Evolutionary conservation across 2,888 invertebrate species (phyloP), one percentile per base, ranked within the genome.

Genomic region (Eupithecia vulgata): DNA sequence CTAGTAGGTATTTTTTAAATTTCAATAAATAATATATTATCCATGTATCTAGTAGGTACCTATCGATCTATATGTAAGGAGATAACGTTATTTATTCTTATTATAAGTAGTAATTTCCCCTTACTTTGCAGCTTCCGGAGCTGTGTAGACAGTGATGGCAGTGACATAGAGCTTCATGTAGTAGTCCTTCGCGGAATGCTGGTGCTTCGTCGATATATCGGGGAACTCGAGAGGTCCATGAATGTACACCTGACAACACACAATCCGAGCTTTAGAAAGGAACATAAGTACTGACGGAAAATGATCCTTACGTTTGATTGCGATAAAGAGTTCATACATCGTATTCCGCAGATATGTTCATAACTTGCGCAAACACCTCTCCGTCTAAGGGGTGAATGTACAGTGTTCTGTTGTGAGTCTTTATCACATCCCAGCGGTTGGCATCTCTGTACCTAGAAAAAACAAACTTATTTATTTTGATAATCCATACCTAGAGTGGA

Each of bases 311-410:
- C 1, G 25, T 65, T 21, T 25, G 40, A 64, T 64, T 3, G 21
- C 5, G 4, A 5, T 64, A 40, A 7, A 30, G 34, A 17, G 0
- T 67, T 85, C 95, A 95, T 83, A 97, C 97, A 84, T 95, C 93
- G 82, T 96, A 97, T 13, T 95, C 94, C 0, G 95, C 95, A 0
- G 96, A 96, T 81, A 97, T 91, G 81, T 97, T 96, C 72, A 96
- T 95, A n/a, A 97, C 93, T 88, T 96, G 96, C 0, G 96, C 96
- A 85, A 96, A 97, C n/a, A 97, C 96, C 89, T 97, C 97, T 0
- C 97, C 97, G 82, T 97, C 96, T 12, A 97, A 83, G 0, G 97
- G 96, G 89, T 96, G 96, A 0, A 97, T 95, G 52, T 92, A 95
- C 62, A 96, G 91, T 0, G 90, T 95, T 5, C 90, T 86, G 71